phyloP scores from a whole-genome alignment of 2,797 vertebrate genomes.

The Lateolabrax maculatus region DNA sequence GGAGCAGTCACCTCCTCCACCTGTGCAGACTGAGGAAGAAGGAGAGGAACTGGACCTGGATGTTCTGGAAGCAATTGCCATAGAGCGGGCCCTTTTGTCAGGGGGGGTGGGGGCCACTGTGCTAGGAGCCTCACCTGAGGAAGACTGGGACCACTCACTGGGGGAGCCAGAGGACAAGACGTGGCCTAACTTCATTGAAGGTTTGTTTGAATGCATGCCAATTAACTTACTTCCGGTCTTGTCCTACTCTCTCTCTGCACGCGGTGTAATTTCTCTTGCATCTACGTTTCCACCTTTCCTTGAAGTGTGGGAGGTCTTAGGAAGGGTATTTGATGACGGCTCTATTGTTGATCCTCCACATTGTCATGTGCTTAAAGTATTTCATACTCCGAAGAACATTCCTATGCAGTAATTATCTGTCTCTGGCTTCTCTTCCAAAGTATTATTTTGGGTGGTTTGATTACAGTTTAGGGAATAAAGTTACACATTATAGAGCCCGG shows the following conservation, averaged over 20 bases:
- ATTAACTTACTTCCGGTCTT: slow-evolving; percentile 64
- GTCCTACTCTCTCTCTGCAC: slow-evolving; percentile 42
- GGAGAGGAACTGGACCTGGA: slow-evolving; percentile 85
- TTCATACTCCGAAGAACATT: slow-evolving; percentile 4
- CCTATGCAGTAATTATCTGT: slow-evolving; percentile 25
- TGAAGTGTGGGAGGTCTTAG: slow-evolving; percentile 75
- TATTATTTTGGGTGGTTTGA: slow-evolving; percentile 59
- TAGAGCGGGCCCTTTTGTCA: slow-evolving; percentile 75
- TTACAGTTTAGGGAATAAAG: slow-evolving; percentile 54
- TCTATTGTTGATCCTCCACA: slow-evolving; percentile 20
- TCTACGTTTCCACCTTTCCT: slow-evolving; percentile 64
- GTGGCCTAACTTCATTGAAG: slow-evolving; percentile 87
- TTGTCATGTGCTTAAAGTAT: slow-evolving; percentile 26
- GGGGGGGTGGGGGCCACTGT: not conserved
- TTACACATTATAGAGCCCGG: slow-evolving; percentile 24
- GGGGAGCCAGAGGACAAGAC: slow-evolving; percentile 83
- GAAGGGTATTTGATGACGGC: slow-evolving; percentile 36
- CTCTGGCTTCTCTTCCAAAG: slow-evolving; percentile 21
- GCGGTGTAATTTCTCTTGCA: slow-evolving; percentile 62
- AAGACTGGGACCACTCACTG: slow-evolving; percentile 85
- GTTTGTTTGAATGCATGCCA: slow-evolving; percentile 68
- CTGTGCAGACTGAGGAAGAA: slow-evolving; percentile 59
- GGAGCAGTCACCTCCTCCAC: slow-evolving; percentile 62
- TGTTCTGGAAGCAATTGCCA: slow-evolving; percentile 82
- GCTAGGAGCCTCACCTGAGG: slow-evolving; percentile 68